Evolutionary conservation across 2,888 invertebrate genomes (phyloP), one percentile per base, ranked within the genome.

Genomic region (Ametastegia equiseti): DNA sequence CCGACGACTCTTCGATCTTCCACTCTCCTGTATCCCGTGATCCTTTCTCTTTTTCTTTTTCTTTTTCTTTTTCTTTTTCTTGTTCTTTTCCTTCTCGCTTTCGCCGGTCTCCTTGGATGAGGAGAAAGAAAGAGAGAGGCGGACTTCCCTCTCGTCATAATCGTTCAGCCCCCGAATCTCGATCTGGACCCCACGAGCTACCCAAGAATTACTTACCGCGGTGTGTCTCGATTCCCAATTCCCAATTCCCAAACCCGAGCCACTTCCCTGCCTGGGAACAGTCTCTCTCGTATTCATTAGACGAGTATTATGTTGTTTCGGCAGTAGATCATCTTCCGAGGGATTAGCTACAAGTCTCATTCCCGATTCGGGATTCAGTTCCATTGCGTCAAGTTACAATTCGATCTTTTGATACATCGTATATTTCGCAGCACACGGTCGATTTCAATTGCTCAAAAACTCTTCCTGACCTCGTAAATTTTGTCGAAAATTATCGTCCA

Each of bases 191-290:
- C 78, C 60, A 45, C n/a, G n/a, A n/a, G n/a, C n/a, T n/a, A 42
- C 78, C 60, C 78, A 78, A 33, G 75, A 54, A 75, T 75, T 75
- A 75, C 75, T 75, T 75, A 75, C 78, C 60, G 60, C 45, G 19
- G 78, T 78, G 39, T 78, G 60, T 78, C 78, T 78, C 78, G 78
- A 78, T 60, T 42, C 63, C 78, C 39, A 60, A 78, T 63, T 78
- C 78, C 78, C 60, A 45, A 39, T 75, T 75, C 75, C 75, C 75
- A 33, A 50, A 30, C 75, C 36, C 71, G 19, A n/a, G 15, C 45
- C 71, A 47, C 45, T 45, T 45, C 71, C 71, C 47, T 71, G 47
- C 71, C 71, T 71, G 15, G 54, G 50, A n/a, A n/a, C n/a, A 50
- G 36, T 75, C 75, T 60, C 78, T 60, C 63, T 54, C 39, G 60